phyloP scores from a whole-genome alignment of 2,797 vertebrate genomes.

The Delichon dasypus region DNA sequence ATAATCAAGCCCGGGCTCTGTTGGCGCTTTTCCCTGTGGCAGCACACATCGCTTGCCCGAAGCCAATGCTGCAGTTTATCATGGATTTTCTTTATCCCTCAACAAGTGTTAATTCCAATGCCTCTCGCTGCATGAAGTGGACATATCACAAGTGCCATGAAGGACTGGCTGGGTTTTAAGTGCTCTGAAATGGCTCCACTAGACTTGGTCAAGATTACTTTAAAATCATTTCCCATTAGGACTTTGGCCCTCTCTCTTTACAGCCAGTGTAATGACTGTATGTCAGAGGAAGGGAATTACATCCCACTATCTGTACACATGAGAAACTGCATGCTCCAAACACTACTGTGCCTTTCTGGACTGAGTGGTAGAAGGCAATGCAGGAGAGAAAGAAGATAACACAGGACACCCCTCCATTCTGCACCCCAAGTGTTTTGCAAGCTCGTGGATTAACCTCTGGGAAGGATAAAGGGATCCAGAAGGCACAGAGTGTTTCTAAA shows the following conservation, averaged over 20 bases:
- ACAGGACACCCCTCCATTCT: neutral
- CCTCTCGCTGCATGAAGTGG: conserved; percentile 3
- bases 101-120: neutral
- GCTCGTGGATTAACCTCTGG: neutral
- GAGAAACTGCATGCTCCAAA: neutral
- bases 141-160: conserved; percentile 27
- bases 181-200: conserved; percentile 57
- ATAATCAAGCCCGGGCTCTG: neutral
- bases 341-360: neutral
- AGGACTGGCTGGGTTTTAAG: conserved; percentile 48
- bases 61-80: neutral
- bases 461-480: conserved; percentile 52
- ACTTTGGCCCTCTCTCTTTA: conserved; percentile 36
- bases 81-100: conserved; percentile 2
- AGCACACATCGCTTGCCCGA: neutral
- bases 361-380: neutral
- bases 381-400: neutral
- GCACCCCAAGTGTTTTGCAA: neutral
- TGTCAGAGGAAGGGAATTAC: conserved; percentile 49
- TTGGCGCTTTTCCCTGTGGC: neutral
- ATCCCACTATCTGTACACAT: conserved; percentile 34
- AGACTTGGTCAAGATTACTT: conserved; percentile 56
- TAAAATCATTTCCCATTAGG: conserved; percentile 59
- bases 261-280: conserved; percentile 4
- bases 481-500: conserved; percentile 45